phyloP scores from a whole-genome alignment of 1,140 invertebrate species.

The Aphelinus certus region DNA sequence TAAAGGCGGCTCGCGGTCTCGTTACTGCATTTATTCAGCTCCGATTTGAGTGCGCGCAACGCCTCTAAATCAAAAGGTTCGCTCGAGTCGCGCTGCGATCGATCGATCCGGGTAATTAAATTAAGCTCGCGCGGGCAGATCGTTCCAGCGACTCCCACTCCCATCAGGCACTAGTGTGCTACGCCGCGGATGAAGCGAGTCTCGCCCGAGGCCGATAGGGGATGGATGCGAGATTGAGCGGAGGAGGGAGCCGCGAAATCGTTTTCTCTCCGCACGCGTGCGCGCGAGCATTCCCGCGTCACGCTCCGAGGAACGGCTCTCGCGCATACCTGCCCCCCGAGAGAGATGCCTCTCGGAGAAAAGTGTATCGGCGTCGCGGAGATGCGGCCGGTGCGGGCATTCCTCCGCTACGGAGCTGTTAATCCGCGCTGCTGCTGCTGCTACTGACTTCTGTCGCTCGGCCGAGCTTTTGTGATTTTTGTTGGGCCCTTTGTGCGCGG shows the following conservation, averaged over 20 bases:
- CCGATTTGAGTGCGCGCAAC: background rate
- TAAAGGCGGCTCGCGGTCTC: background rate
- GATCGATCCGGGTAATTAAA: slow-evolving; percentile 36
- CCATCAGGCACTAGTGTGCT: background rate
- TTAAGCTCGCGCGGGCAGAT: slow-evolving; percentile 9
- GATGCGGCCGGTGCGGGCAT: background rate
- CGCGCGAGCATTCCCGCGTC: background rate
- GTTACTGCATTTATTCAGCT: background rate
- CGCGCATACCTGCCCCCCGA: background rate
- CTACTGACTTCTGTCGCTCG: background rate
- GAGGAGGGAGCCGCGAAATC: background rate
- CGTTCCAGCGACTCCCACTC: background rate
- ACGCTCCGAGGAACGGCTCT: background rate
- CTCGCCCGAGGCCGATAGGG: slow-evolving; percentile 4
- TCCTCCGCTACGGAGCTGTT: background rate
- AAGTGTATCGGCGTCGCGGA: background rate
- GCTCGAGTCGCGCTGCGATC: background rate
- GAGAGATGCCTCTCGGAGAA: background rate
- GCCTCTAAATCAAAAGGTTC: slow-evolving; percentile 26
- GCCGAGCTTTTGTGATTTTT: background rate
- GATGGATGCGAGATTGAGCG: background rate
- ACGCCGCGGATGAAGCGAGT: background rate
- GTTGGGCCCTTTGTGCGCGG: background rate
- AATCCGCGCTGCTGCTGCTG: background rate
- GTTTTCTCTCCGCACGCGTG: background rate